A percentile compares a stretch with the other conserved stretches of the same genome.
Evolutionary conservation across 2,888 invertebrate species (phyloP).

Genomic region (Caenorhabditis becei): DNA sequence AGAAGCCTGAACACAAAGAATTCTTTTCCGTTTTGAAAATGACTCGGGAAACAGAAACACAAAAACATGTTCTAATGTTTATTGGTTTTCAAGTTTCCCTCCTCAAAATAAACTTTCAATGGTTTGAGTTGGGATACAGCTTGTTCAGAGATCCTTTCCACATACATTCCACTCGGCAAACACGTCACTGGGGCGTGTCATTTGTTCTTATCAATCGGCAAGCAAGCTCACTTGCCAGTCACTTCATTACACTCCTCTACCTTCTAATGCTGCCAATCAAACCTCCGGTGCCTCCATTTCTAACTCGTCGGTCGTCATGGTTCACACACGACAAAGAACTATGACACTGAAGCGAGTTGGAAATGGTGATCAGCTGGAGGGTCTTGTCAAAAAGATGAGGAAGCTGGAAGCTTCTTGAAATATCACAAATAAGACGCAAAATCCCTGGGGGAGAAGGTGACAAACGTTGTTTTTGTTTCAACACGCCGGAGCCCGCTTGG

Average conservation of each 20-base stretch:
- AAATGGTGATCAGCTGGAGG: constrained; percentile 22
- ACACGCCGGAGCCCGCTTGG: not conserved
- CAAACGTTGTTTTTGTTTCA: constrained; percentile 46
- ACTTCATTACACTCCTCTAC: not conserved
- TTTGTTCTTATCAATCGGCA: not conserved
- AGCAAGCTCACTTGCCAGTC: no score
- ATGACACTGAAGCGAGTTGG: constrained; percentile 43
- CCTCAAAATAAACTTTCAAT: no score
- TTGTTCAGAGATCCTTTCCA: no score
- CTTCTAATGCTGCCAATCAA: not conserved
- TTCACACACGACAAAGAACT: constrained; percentile 9
- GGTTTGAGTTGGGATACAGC: no score
- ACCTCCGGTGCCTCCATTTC: constrained; percentile 3
- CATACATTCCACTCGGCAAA: not conserved
- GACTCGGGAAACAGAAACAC: no score
- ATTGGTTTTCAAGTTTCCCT: no score
- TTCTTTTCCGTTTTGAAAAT: not conserved
- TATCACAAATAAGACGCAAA: constrained; percentile 27
- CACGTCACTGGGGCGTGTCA: not conserved
- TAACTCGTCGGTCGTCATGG: constrained; percentile 33
- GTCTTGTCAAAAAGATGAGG: not conserved
- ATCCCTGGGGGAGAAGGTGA: constrained; percentile 42
- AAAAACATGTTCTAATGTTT: no score
- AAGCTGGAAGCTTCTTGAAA: no score
- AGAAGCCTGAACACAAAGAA: not conserved